Base-by-base conservation (phyloP, 2,888 invertebrate genomes). In the Orchestes rusci region DNA sequence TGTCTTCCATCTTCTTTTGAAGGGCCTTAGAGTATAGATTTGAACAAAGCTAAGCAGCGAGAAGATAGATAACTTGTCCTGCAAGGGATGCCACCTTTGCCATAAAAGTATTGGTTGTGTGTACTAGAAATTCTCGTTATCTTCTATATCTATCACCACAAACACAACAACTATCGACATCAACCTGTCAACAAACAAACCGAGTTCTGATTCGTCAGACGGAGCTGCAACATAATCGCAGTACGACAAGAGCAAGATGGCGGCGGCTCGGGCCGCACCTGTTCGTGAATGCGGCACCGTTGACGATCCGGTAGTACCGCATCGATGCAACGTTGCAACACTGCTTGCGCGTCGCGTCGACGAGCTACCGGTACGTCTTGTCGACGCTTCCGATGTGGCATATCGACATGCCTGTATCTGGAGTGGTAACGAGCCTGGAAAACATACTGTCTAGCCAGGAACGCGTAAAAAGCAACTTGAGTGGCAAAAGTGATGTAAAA, bases 201-300 rank as follows among this genome's bases (percentile, higher is more conserved):
- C 43, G 43, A 41, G 41, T 12, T 33, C 16, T 17, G 36, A 43
- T 13, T 34, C 36, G 45, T 45, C 39, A 40, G 41, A n/a, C n/a
- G n/a, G n/a, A 35, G 42, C 43, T 32, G 51, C 46, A 38, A 43
- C 41, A 42, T 50, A 84, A 80, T 84, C 84, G 77, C 84, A 57
- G 51, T 59, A 86, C 79, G 88, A 88, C 79, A 88, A 86, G 76
- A 89, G 84, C 84, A 89, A 87, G 84, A 89, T 87, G 84, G 88
- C 88, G 76, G 88, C 88, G 75, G 85, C 80, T 72, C 87, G 83
- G 73, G 88, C 88, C 80, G 87, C 87, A 87, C 88, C 88, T 88
- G 87, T 85, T 75, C 88, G 81, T 68, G 87, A 87, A 64, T 84
- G 80, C 64, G 84, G 80, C 65, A 84, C 82, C 60, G 54, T 48